phyloP scores from a whole-genome alignment of 2,888 invertebrate species.

The Parochlus steinenii region DNA sequence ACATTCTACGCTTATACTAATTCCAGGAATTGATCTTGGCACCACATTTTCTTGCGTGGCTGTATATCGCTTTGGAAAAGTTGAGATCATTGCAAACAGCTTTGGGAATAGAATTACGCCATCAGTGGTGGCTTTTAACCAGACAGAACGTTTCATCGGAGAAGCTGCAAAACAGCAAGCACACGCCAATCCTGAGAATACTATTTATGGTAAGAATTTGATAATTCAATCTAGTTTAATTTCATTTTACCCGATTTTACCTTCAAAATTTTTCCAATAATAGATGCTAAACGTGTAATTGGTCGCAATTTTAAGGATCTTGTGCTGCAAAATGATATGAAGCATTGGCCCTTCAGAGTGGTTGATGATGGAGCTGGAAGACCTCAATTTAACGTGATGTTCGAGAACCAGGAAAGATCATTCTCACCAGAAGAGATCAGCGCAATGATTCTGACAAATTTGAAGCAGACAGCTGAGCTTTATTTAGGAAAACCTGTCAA shows the following conservation, averaged over 20 bases:
- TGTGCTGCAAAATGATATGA: constrained; percentile 61
- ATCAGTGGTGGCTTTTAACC: too few species aligned
- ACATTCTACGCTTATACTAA: too few species aligned
- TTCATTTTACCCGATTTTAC: constrained; percentile 13
- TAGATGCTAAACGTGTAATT: constrained; percentile 59
- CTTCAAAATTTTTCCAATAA: constrained; percentile 16
- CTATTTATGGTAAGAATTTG: too few species aligned
- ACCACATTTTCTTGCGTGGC: too few species aligned
- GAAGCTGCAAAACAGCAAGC: constrained; percentile 17
- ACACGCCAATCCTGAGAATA: constrained; percentile 14
- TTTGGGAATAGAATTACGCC: too few species aligned
- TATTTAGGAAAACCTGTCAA: constrained; percentile 41
- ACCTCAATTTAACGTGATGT: constrained; percentile 49
- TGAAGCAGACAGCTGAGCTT: constrained; percentile 48
- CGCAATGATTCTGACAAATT: constrained; percentile 44
- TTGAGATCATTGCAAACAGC: too few species aligned
- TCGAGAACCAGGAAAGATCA: constrained; percentile 42
- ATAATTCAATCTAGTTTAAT: constrained; percentile 13
- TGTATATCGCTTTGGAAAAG: too few species aligned
- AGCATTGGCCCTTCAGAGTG: constrained; percentile 69
- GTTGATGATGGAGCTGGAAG: constrained; percentile 43
- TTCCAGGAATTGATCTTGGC: too few species aligned
- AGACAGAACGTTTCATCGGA: constrained; percentile 17
- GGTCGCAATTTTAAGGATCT: constrained; percentile 49
- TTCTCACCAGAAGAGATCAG: constrained; percentile 54